A percentile compares a stretch with the other conserved stretches of the same genome.
Conservation (phyloP, 2,888 invertebrate species). For the Kuschelorhynchus macadamiae region DNA sequence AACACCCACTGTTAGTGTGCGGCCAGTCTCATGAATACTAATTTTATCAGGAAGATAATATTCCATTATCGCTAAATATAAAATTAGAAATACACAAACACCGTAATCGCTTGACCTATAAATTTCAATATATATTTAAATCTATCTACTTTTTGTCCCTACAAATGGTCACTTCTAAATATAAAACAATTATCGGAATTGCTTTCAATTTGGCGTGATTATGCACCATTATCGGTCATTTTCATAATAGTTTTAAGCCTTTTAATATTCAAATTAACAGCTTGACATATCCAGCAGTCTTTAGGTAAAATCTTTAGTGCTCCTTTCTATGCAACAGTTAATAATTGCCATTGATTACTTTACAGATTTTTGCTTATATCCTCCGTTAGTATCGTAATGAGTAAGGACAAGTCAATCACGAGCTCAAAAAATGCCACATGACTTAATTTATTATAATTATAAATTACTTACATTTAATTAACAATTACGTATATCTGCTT, state of each 20-base stretch:
- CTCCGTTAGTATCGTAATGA: background rate
- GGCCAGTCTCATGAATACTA: too few relatives aligned
- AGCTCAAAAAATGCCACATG: constrained; percentile 7
- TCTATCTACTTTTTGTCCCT: background rate
- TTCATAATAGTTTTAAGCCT: constrained; percentile 2
- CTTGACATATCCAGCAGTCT: background rate
- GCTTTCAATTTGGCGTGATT: background rate
- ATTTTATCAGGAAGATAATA: too few relatives aligned
- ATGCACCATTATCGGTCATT: background rate
- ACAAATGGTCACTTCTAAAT: background rate
- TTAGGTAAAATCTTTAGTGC: background rate
- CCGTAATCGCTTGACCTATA: background rate
- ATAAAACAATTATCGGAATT: constrained; percentile 4
- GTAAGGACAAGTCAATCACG: constrained; percentile 25
- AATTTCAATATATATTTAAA: constrained; percentile 1
- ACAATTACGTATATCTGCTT: constrained; percentile 16
- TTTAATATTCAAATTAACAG: constrained; percentile 4
- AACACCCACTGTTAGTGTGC: too few relatives aligned
- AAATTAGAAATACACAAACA: too few relatives aligned
- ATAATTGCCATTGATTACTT: background rate
- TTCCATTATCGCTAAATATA: too few relatives aligned
- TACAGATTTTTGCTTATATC: constrained; percentile 1
- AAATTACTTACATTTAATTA: constrained; percentile 29
- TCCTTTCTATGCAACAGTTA: constrained; percentile 1
- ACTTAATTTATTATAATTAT: constrained; percentile 21